phyloP scores from a whole-genome alignment of 2,113 vertebrate species.

The pig (Sus scrofa) region T2T-Sscrofa CM000820.6:139712001-139712500 shows the following conservation, averaged over 20 bases:
- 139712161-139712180: background rate
- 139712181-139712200: background rate
- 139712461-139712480: background rate
- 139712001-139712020: background rate
- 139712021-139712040: background rate
- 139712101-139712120: background rate
- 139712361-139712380: background rate
- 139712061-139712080: background rate
- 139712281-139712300: background rate
- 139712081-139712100: background rate
- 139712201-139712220: background rate
- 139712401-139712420: background rate
- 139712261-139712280: background rate
- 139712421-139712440: background rate
- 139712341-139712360: background rate
- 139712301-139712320: background rate
- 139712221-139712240: background rate
- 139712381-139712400: background rate
- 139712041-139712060: background rate
- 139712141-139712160: background rate
- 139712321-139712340: background rate
- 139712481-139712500: background rate
- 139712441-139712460: background rate
- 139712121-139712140: fast-evolving
- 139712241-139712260: background rate